A percentile compares a stretch with the other conserved stretches of the same genome.
These are phyloP conservation scores for Leptogaster cylindrica DNA, from an alignment of 2,888 invertebrate species.

Conservation along the genomic window DNA sequence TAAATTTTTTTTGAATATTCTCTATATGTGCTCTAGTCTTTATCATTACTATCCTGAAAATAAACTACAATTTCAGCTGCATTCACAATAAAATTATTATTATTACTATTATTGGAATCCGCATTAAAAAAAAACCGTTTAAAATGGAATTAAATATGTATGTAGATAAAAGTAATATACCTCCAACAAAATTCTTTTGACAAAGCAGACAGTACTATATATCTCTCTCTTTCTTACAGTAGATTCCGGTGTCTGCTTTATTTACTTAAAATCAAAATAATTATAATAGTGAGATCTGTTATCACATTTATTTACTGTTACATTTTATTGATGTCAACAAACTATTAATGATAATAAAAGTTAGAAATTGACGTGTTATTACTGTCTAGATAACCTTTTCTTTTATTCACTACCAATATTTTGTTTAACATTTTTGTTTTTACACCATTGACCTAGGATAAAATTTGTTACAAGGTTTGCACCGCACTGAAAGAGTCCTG, in stretches of 20 bases:
- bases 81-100: too few relatives aligned
- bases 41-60: conserved; percentile 15
- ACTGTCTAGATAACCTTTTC: conserved; percentile 24
- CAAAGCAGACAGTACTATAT: too few relatives aligned
- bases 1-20: conserved; percentile 11
- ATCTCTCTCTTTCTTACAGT: background rate
- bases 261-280: conserved; percentile 21
- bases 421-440: too few relatives aligned
- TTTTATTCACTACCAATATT: too few relatives aligned
- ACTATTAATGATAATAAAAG: conserved; percentile 33
- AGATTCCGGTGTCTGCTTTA: conserved; percentile 1
- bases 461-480: too few relatives aligned
- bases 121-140: too few relatives aligned
- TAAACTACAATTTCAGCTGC: conserved; percentile 6
- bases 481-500: too few relatives aligned
- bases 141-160: too few relatives aligned
- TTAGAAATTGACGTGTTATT: conserved; percentile 32
- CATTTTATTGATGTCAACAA: conserved; percentile 37
- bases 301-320: conserved; percentile 33
- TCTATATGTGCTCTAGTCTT: conserved; percentile 24
- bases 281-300: conserved; percentile 27
- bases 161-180: too few relatives aligned
- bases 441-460: too few relatives aligned
- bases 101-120: too few relatives aligned
- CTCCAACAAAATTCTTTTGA: too few relatives aligned